phyloP scores from a whole-genome alignment of 1,140 invertebrate genomes.

The Rhopalosiphum maidis region DNA sequence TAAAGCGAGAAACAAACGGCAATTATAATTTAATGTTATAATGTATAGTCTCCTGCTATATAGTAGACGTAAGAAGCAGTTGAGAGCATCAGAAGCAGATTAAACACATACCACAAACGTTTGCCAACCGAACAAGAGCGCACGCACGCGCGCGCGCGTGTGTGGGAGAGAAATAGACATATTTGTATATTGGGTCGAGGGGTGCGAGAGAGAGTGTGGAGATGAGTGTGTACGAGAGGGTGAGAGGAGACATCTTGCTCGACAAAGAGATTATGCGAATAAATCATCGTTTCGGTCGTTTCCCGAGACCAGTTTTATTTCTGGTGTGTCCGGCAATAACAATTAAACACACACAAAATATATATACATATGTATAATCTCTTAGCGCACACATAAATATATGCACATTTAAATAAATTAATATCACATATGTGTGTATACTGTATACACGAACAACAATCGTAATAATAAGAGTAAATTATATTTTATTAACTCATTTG shows the following conservation, averaged over 20 bases:
- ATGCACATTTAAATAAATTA: constrained; percentile 35
- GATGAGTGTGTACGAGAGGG: neutral
- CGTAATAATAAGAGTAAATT: constrained; percentile 50
- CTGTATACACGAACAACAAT: constrained; percentile 27
- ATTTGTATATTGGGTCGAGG: neutral
- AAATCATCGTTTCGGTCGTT: constrained; percentile 53
- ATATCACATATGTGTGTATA: constrained; percentile 21
- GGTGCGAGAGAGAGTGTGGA: neutral
- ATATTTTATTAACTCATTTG: constrained; percentile 52
- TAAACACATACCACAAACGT: neutral
- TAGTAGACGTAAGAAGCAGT: neutral
- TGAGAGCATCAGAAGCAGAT: neutral
- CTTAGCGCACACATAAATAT: neutral
- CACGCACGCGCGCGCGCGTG: neutral
- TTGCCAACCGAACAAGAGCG: constrained; percentile 30
- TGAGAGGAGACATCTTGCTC: neutral
- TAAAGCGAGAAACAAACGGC: neutral
- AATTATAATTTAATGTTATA: constrained; percentile 37
- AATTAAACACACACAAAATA: constrained; percentile 37
- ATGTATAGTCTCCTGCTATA: neutral
- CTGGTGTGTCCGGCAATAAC: constrained; percentile 41
- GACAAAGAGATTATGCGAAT: constrained; percentile 51
- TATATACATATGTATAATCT: constrained; percentile 10
- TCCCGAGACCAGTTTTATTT: constrained; percentile 49
- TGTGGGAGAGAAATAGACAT: neutral